These are phyloP conservation scores for Betta splendens DNA, from an alignment of 2,797 vertebrate species.

Conservation along the genomic window DNA sequence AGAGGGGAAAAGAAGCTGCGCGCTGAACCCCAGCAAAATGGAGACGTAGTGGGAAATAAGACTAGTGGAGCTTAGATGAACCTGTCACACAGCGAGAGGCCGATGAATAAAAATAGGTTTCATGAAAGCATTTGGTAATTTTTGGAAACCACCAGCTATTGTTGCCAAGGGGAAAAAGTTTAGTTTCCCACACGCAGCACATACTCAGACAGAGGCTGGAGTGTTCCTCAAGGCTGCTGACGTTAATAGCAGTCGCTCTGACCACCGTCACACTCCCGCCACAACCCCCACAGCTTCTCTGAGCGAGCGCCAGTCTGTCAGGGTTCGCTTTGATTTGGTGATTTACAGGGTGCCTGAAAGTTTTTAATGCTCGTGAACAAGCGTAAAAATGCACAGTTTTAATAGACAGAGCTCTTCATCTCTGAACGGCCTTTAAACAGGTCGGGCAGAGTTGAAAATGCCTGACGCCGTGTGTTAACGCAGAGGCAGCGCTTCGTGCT, in stretches of 20 bases:
- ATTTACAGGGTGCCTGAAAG: slow-evolving; percentile 12
- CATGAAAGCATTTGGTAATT: slow-evolving; percentile 38
- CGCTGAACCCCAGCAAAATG: slow-evolving; percentile 24
- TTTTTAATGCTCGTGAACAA: slow-evolving; percentile 20
- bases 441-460: slow-evolving; percentile 15
- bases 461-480: neutral
- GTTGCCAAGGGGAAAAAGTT: slow-evolving; percentile 21
- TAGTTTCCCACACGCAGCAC: slow-evolving; percentile 5
- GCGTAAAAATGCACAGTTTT: slow-evolving; percentile 10
- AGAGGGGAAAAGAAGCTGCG: slow-evolving; percentile 19
- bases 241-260: slow-evolving; percentile 31
- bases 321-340: slow-evolving; percentile 12
- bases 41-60: slow-evolving; percentile 19
- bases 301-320: slow-evolving; percentile 15
- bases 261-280: slow-evolving; percentile 9
- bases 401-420: slow-evolving; percentile 9
- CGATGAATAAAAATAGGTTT: slow-evolving; percentile 42
- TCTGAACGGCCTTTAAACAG: slow-evolving; percentile 7
- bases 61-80: slow-evolving; percentile 23
- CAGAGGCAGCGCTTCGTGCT: slow-evolving; percentile 1
- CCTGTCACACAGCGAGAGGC: slow-evolving; percentile 25
- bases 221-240: slow-evolving; percentile 33
- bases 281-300: slow-evolving; percentile 19
- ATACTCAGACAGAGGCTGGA: neutral
- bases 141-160: slow-evolving; percentile 37